A percentile compares a stretch with the other conserved stretches of the same genome.
Conservation (phyloP, 2,797 vertebrate species). For the Anguilla pacifica region DNA sequence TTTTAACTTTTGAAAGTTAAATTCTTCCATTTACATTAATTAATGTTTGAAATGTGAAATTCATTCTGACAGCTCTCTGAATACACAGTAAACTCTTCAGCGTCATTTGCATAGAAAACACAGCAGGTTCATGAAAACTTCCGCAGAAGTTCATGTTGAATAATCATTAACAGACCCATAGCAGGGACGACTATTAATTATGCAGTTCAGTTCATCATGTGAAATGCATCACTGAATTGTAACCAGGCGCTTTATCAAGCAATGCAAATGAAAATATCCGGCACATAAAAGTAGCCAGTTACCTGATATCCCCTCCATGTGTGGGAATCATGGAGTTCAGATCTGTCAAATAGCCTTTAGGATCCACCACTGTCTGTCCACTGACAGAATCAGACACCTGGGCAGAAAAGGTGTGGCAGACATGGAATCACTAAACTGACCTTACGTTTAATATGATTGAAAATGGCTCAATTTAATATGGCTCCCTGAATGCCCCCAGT, state of each 20-base stretch:
- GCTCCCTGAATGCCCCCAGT: neutral
- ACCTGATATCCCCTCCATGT: conserved; percentile 98
- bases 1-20: neutral
- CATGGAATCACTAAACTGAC: neutral
- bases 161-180: neutral
- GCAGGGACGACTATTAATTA: neutral
- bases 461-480: neutral
- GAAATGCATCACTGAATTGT: neutral
- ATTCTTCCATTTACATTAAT: neutral
- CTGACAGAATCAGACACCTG: conserved; percentile 98
- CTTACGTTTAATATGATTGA: neutral
- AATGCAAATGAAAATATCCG: neutral
- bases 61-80: neutral
- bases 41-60: neutral
- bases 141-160: neutral
- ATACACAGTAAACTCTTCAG: neutral
- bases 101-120: neutral
- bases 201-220: neutral
- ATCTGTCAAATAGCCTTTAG: conserved; percentile 96
- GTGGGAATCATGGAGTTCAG: conserved; percentile 99
- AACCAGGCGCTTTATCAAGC: neutral
- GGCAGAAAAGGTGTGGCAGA: conserved; percentile 13
- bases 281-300: conserved; percentile 45
- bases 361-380: conserved; percentile 97
- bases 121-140: neutral